Base-by-base conservation (phyloP, 92 coral and sea anemone species). In the Palythoa heliodiscus region DNA sequence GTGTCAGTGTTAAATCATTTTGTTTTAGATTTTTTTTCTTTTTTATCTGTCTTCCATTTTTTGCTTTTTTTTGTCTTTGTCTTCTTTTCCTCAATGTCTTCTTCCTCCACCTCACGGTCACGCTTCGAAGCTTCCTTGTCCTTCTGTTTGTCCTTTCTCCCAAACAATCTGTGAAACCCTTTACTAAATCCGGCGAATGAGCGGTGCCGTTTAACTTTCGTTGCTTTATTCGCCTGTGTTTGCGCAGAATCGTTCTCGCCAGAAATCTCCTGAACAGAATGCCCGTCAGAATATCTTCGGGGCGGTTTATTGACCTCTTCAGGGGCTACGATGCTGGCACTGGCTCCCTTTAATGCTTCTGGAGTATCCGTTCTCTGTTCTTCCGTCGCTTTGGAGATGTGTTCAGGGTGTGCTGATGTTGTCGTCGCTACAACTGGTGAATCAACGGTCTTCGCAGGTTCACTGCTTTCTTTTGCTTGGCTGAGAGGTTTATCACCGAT, bases 181-280 rank as follows among this genome's bases (percentile, higher is more conserved):
- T 91, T 80, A 23, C 61, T 80, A 55, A 80, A 86, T 25, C 91
- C 78, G 48, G 91, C 86, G 20, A 94, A 85, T 15, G 98, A 94
- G 47, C 88, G 93, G 77, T 82, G 87, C 15, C 90, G 86, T 73
- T 94, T 94, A 0, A 88, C 93, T 66, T 88, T 87, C 4, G 75
- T 74, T 80, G 43, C 3, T 15, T 25, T 69, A 10, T 20, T 40
- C 15, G 11, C 73, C 43, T 66, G 84, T 16, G 84, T 53, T 2
- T 66, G 73, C 84, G 63, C 72, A 12, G 55, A 40, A 19, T 78
- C 73, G 40, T 40, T 48, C 38, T 47, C 84, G 14, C 9, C 70
- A 80, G 84, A 47, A 47, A 40, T 64, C 84, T 66, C 74, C 84
- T 24, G 61, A 80, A 8, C 69, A 12, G 74, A 66, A 66, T 48